Evolutionary conservation across 2,797 vertebrate genomes (phyloP).

Genomic region (Macropodus opercularis): DNA sequence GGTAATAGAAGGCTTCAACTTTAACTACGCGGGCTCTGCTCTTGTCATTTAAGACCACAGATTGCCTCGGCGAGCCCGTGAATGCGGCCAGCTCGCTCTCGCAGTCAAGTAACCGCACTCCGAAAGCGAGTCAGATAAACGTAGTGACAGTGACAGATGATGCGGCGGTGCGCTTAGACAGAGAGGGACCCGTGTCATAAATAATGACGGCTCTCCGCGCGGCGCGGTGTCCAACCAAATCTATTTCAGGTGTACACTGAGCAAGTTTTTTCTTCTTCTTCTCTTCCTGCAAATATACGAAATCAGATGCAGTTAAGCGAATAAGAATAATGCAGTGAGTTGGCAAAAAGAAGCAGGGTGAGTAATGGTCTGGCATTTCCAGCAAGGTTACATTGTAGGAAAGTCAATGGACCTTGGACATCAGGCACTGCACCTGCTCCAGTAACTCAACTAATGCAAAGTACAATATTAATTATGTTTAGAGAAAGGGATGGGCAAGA

Average conservation of each 20-base stretch:
- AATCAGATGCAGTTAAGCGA: constrained; percentile 67
- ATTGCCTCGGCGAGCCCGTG: constrained; percentile 42
- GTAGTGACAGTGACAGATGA: constrained; percentile 68
- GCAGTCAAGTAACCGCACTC: constrained; percentile 31
- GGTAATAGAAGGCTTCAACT: constrained; percentile 60
- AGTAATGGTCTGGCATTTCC: constrained; percentile 73
- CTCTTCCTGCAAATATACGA: constrained; percentile 53
- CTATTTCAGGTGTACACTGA: constrained; percentile 52
- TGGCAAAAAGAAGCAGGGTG: constrained; percentile 61
- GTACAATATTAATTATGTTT: constrained; percentile 46
- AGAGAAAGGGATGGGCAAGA: constrained; percentile 1
- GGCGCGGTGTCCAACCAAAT: constrained; percentile 69
- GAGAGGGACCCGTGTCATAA: constrained; percentile 60
- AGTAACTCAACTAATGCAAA: constrained; percentile 54
- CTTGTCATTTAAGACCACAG: constrained; percentile 57
- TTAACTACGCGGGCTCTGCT: constrained; percentile 55
- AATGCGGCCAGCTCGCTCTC: constrained; percentile 34
- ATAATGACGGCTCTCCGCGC: constrained; percentile 58
- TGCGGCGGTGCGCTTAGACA: constrained; percentile 35
- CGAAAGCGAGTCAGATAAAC: constrained; percentile 68
- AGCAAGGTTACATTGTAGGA: constrained; percentile 63
- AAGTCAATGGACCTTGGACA: constrained; percentile 59
- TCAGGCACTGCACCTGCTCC: constrained; percentile 42
- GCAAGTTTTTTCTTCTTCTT: too few species aligned
- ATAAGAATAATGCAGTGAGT: constrained; percentile 65